Evolutionary conservation across 2,888 invertebrate genomes (phyloP).

Genomic region (Nasonia oneida): DNA sequence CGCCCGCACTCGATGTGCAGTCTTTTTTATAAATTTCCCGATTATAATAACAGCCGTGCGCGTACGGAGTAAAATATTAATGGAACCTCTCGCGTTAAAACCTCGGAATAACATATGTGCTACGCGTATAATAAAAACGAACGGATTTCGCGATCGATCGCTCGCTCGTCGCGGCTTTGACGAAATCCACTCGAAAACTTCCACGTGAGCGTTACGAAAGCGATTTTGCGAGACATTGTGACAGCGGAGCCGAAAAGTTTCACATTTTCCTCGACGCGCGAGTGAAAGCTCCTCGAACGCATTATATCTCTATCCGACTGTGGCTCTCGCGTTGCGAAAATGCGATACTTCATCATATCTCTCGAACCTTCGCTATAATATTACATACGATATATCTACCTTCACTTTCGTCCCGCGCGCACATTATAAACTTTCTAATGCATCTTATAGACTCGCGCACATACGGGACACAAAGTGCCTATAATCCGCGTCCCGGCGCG

Average conservation of each 20-base stretch:
- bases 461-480: too few relatives aligned
- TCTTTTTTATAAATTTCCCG: not conserved
- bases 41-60: too few relatives aligned
- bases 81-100: not conserved
- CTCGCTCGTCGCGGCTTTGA: too few relatives aligned
- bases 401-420: not conserved
- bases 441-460: too few relatives aligned
- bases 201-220: not conserved
- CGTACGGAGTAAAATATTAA: not conserved
- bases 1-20: too few relatives aligned
- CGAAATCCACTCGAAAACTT: too few relatives aligned
- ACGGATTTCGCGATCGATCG: too few relatives aligned
- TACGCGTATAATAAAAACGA: not conserved
- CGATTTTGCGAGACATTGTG: not conserved
- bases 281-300: not conserved
- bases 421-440: not conserved
- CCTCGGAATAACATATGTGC: not conserved
- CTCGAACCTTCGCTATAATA: not conserved
- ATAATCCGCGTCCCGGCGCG: not conserved
- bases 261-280: not conserved
- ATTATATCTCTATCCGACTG: not conserved
- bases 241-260: not conserved
- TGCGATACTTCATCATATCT: not conserved
- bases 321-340: conserved; percentile 8
- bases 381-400: not conserved